Percentiles rank a stretch among this genome's conserved stretches.
phyloP scores from a whole-genome alignment of 2,113 vertebrate genomes.

The Cricetomys ansorgei region DNA sequence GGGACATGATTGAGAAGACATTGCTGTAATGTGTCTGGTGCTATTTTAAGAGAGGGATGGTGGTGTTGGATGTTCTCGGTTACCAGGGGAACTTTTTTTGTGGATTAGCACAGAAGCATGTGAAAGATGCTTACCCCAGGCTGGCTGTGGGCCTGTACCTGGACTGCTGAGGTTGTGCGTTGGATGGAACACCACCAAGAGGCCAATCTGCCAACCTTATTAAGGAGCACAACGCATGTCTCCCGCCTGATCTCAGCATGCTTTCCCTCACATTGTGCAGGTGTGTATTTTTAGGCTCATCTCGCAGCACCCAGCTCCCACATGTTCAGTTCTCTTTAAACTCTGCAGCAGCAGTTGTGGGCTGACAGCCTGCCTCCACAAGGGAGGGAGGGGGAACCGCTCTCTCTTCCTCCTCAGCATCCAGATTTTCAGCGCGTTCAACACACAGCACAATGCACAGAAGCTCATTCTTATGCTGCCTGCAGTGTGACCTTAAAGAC shows the following conservation, averaged over 20 bases:
- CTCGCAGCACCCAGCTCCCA: neutral
- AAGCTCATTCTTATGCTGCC: neutral
- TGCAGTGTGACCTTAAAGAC: neutral
- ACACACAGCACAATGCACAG: neutral
- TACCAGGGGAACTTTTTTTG: conserved; percentile 56
- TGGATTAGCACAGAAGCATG: neutral
- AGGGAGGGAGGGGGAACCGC: neutral
- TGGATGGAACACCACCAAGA: neutral
- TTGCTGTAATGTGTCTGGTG: neutral
- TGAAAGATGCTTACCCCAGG: neutral
- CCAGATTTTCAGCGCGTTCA: neutral
- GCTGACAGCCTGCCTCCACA: conserved; percentile 28
- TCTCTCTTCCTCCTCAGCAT: neutral
- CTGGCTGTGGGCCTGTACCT: conserved; percentile 21
- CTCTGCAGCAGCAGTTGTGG: conserved; percentile 12
- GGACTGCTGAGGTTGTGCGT: neutral
- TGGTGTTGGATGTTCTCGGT: conserved; percentile 33
- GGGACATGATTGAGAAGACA: conserved; percentile 26
- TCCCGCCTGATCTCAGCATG: neutral
- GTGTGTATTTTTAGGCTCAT: conserved; percentile 60
- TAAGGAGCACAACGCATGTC: neutral
- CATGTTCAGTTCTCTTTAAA: conserved; percentile 14
- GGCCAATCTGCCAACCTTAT: conserved; percentile 25
- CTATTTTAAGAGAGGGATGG: conserved; percentile 59
- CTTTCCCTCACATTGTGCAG: neutral